A percentile compares a stretch with the other conserved stretches of the same genome.
Evolutionary conservation across 2,113 vertebrate species (phyloP).

Genomic region (Oncorhynchus keta): DNA sequence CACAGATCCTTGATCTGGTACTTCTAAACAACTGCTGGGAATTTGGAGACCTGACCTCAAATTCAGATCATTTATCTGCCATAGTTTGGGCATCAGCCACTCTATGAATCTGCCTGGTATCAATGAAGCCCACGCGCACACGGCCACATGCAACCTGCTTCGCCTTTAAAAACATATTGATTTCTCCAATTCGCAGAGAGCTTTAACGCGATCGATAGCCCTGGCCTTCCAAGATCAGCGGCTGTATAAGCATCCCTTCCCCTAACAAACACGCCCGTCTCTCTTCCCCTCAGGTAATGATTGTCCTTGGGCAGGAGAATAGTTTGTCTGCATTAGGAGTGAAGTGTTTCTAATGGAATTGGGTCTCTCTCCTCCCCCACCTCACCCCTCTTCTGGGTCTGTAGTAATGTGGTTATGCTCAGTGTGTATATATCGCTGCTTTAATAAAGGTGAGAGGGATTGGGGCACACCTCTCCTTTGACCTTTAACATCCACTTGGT

Average conservation of each 20-base stretch:
- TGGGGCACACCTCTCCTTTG: conserved; percentile 60
- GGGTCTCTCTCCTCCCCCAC: conserved; percentile 15
- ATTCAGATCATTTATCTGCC: conserved; percentile 41
- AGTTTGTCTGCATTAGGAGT: conserved; percentile 67
- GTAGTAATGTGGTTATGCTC: conserved; percentile 50
- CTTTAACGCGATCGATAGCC: conserved; percentile 75
- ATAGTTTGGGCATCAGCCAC: conserved; percentile 24
- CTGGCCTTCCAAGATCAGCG: conserved; percentile 77
- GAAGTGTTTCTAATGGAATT: conserved; percentile 63
- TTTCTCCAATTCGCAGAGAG: conserved; percentile 73
- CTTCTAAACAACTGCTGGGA: conserved; percentile 41
- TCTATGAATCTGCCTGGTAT: conserved; percentile 52
- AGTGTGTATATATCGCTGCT: conserved; percentile 41
- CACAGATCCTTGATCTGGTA: conserved; percentile 32
- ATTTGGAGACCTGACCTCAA: conserved; percentile 59
- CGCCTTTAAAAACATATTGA: conserved; percentile 79
- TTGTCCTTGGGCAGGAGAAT: conserved; percentile 72
- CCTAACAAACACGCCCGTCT: conserved; percentile 54
- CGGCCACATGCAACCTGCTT: conserved; percentile 64
- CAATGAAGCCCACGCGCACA: conserved; percentile 65
- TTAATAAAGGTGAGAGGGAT: conserved; percentile 59
- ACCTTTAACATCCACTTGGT: conserved; percentile 57
- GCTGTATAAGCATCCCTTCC: conserved; percentile 72
- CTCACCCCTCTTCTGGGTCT: conserved; percentile 1
- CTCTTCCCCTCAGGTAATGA: conserved; percentile 70